These are phyloP conservation scores for Zophobas atratus DNA, from an alignment of 1,140 invertebrate species.

Conservation along the genomic window DNA sequence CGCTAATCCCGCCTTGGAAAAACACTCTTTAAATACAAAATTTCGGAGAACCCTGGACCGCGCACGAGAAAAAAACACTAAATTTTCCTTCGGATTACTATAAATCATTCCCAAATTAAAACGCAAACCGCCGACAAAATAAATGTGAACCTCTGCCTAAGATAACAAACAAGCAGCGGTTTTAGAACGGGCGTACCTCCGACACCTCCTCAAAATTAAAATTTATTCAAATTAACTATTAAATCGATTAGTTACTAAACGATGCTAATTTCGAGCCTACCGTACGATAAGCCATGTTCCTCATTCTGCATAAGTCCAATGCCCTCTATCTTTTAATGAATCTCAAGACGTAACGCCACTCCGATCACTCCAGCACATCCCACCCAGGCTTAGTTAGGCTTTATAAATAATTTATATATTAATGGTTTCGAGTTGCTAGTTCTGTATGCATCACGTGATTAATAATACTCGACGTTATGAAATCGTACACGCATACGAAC, in stretches of 20 bases:
- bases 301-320: slow-evolving; percentile 16
- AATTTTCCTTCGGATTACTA: too few relatives aligned
- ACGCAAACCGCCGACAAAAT: too few relatives aligned
- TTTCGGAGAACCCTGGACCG: too few relatives aligned
- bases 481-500: slow-evolving; percentile 23
- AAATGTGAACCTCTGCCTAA: too few relatives aligned
- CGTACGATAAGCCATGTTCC: slow-evolving; percentile 3
- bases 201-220: too few relatives aligned
- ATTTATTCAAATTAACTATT: slow-evolving; percentile 1
- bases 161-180: too few relatives aligned
- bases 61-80: too few relatives aligned
- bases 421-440: slow-evolving; percentile 30
- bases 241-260: neutral
- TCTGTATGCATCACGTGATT: slow-evolving; percentile 32
- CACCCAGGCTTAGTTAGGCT: slow-evolving; percentile 37
- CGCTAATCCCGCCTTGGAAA: too few relatives aligned
- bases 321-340: slow-evolving; percentile 21
- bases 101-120: too few relatives aligned
- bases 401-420: slow-evolving; percentile 40
- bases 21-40: too few relatives aligned
- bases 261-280: neutral
- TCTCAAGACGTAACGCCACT: slow-evolving; percentile 17
- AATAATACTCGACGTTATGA: slow-evolving; percentile 32
- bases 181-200: too few relatives aligned
- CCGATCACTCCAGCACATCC: slow-evolving; percentile 24